Evolutionary conservation across 2,113 vertebrate genomes (phyloP).

Genomic region (Perca flavescens): DNA sequence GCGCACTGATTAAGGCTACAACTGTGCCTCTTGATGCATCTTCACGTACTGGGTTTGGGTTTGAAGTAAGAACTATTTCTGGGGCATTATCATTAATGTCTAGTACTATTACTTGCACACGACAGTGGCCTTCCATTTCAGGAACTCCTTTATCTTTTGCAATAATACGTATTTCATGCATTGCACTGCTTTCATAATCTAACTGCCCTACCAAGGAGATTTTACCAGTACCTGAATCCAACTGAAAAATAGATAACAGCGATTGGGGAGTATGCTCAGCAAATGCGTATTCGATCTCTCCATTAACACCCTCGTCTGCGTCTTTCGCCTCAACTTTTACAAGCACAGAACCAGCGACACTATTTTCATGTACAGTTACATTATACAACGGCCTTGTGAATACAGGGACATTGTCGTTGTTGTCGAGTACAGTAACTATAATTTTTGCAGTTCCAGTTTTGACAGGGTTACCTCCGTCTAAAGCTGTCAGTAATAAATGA

Average conservation of each 20-base stretch:
- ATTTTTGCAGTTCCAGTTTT: slow-evolving; percentile 71
- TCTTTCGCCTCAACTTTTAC: slow-evolving; percentile 83
- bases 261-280: slow-evolving; percentile 57
- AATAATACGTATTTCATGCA: slow-evolving; percentile 65
- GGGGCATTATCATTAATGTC: slow-evolving; percentile 89
- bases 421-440: slow-evolving; percentile 77
- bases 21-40: slow-evolving; percentile 77
- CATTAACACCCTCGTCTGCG: slow-evolving; percentile 77
- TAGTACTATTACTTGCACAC: slow-evolving; percentile 80
- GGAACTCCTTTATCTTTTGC: slow-evolving; percentile 89
- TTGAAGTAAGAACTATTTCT: slow-evolving; percentile 83
- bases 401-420: slow-evolving; percentile 90
- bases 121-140: slow-evolving; percentile 85
- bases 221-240: slow-evolving; percentile 64
- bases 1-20: slow-evolving; percentile 74
- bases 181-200: slow-evolving; percentile 66
- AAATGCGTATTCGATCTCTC: slow-evolving; percentile 74
- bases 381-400: slow-evolving; percentile 86
- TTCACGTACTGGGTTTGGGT: slow-evolving; percentile 76
- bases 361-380: slow-evolving; percentile 84
- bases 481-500: slow-evolving; percentile 78
- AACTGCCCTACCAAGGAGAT: slow-evolving; percentile 56
- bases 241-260: slow-evolving; percentile 52
- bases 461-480: slow-evolving; percentile 76
- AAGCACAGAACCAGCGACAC: slow-evolving; percentile 76